Evolutionary conservation across 1,140 invertebrate species (phyloP), one percentile per base, ranked within the genome.

Genomic region (Cydia pomonella): DNA sequence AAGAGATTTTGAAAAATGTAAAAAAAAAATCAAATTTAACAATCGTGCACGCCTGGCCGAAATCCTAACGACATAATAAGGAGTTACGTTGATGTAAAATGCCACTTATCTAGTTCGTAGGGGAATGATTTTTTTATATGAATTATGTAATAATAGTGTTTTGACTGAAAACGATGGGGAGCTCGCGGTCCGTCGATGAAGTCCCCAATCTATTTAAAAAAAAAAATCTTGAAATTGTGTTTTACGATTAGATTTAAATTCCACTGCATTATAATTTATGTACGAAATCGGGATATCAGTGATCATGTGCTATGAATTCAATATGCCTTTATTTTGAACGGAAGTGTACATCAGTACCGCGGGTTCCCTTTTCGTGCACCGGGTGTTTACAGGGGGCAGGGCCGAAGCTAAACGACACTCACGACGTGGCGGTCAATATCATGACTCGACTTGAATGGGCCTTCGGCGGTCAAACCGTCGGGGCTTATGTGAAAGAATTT

Each of bases 21-120:
- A 76, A 69, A 72, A n/a, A 72, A 76, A 75, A 73, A 59, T 21
- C 33, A 44, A 25, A 29, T 50, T 21, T 62, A 76, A 66, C 41
- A 66, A 38, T 71, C 64, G 74, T 44, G 59, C 73, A 76, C 47
- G 23, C 74, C 71, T 75, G 72, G 72, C 47, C 73, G 71, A 53
- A 44, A 25, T 72, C 66, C 38, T 77, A 73, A 74, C 64, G 74
- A 81, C 75, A 81, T 80, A 76, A 82, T 79, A 79, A 77, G 78
- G 59, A 73, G 53, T 72, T 74, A 80, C 75, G 75, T 77, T 78
- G 74, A 73, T 75, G 77, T 76, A 79, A 79, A 81, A 86, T 84
- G 86, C 84, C 84, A 88, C 85, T 87, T 83, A 80, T 88, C 80
- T 92, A 92, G 89, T 88, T 86, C 76, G 82, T 92, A 92, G 89